Percentiles rank a stretch among this genome's conserved stretches.
Conservation (phyloP, 2,797 vertebrate species). For the Aldrovandia affinis region DNA sequence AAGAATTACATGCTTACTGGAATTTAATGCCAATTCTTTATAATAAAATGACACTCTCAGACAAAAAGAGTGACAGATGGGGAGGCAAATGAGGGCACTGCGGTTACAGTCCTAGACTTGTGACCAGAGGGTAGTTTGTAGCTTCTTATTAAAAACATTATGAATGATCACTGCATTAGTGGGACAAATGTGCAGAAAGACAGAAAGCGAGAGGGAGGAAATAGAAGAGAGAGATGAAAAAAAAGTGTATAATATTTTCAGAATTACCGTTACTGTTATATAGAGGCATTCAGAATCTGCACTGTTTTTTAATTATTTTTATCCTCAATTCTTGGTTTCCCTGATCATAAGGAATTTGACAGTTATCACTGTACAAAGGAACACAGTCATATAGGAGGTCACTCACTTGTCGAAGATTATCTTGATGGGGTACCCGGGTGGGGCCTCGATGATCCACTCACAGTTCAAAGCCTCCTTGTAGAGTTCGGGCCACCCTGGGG, state of each 20-base stretch:
- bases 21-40: neutral
- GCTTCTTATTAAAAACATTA: neutral
- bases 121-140: neutral
- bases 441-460: slow-evolving; percentile 97
- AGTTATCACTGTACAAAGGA: neutral
- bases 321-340: too few relatives aligned
- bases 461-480: slow-evolving; percentile 98
- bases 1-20: neutral
- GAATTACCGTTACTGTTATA: too few relatives aligned
- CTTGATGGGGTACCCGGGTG: slow-evolving; percentile 97
- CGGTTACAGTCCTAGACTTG: neutral
- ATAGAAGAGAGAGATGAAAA: neutral
- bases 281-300: too few relatives aligned
- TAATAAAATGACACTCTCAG: neutral
- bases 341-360: too few relatives aligned
- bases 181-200: neutral
- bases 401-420: slow-evolving; percentile 98
- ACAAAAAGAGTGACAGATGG: neutral
- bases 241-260: neutral
- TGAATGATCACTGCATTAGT: neutral
- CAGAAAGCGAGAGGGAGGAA: neutral
- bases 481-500: slow-evolving; percentile 98
- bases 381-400: neutral
- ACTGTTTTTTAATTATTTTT: too few relatives aligned
- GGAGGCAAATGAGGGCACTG: neutral